phyloP scores from a whole-genome alignment of 2,797 vertebrate genomes.

The Gouania willdenowi region DNA sequence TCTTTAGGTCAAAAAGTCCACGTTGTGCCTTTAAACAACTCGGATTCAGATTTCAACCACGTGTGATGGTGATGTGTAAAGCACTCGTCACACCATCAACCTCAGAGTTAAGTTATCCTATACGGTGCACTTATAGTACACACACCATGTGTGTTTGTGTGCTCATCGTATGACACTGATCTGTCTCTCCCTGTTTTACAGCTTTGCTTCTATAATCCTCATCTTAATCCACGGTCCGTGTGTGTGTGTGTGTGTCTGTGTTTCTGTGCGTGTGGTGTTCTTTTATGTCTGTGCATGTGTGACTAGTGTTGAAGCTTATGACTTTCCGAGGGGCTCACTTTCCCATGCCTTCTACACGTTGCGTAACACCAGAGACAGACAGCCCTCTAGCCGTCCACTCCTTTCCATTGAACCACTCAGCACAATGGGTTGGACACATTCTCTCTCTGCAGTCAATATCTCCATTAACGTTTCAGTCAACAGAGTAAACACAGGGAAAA shows the following conservation, averaged over 20 bases:
- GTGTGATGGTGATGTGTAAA: conserved; percentile 20
- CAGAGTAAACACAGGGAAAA: conserved; percentile 41
- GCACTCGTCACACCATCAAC: conserved; percentile 26
- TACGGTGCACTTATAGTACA: conserved; percentile 37
- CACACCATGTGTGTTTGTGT: conserved; percentile 18
- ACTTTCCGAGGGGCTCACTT: conserved; percentile 47
- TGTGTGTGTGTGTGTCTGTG: conserved; percentile 1
- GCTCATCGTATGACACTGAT: conserved; percentile 59
- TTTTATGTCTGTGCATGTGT: conserved; percentile 29
- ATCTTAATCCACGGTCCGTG: conserved; percentile 60
- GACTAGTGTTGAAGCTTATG: conserved; percentile 47
- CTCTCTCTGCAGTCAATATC: conserved; percentile 44
- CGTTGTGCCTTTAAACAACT: too few species aligned
- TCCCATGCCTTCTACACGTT: conserved; percentile 40
- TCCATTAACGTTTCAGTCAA: conserved; percentile 41
- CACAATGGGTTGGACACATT: conserved; percentile 45
- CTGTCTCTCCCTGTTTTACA: conserved; percentile 62
- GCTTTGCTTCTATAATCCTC: conserved; percentile 60
- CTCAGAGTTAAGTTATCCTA: conserved; percentile 44
- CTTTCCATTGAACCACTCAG: conserved; percentile 49
- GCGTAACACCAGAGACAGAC: conserved; percentile 33
- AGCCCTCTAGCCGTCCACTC: conserved; percentile 37
- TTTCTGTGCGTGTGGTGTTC: conserved; percentile 12
- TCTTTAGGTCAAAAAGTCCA: too few species aligned
- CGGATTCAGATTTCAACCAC: too few species aligned